A percentile compares a stretch with the other conserved stretches of the same genome.
Conservation (phyloP, 1,140 invertebrate species). For the Eufriesea mexicana region DNA sequence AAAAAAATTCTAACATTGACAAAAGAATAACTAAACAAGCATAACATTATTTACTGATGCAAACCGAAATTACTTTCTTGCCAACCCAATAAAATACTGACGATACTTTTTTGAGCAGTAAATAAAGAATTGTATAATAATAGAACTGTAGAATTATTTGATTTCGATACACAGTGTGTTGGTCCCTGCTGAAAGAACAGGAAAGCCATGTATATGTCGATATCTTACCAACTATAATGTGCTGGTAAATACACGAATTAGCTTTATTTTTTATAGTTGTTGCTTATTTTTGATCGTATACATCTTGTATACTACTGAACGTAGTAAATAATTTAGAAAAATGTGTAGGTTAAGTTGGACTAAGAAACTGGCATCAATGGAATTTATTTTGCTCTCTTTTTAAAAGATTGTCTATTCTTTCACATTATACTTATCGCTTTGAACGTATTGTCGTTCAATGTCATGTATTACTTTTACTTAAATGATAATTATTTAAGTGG, state of each 20-base stretch:
- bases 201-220: constrained; percentile 59
- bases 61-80: too few relatives aligned
- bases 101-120: too few relatives aligned
- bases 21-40: too few relatives aligned
- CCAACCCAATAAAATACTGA: too few relatives aligned
- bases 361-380: constrained; percentile 70
- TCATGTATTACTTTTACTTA: not conserved
- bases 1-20: too few relatives aligned
- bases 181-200: constrained; percentile 64
- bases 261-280: not conserved
- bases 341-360: constrained; percentile 77
- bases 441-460: constrained; percentile 38
- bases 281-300: not conserved
- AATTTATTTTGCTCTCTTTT: constrained; percentile 71
- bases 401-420: constrained; percentile 53
- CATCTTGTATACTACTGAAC: constrained; percentile 8
- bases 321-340: constrained; percentile 62
- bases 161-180: too few relatives aligned
- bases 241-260: constrained; percentile 57
- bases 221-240: constrained; percentile 66
- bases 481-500: not conserved
- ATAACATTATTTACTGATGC: too few relatives aligned
- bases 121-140: too few relatives aligned
- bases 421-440: constrained; percentile 50
- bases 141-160: too few relatives aligned